A percentile compares a stretch with the other conserved stretches of the same genome.
phyloP scores from a whole-genome alignment of 2,888 invertebrate genomes.

The Acanthopleura granulata region DNA sequence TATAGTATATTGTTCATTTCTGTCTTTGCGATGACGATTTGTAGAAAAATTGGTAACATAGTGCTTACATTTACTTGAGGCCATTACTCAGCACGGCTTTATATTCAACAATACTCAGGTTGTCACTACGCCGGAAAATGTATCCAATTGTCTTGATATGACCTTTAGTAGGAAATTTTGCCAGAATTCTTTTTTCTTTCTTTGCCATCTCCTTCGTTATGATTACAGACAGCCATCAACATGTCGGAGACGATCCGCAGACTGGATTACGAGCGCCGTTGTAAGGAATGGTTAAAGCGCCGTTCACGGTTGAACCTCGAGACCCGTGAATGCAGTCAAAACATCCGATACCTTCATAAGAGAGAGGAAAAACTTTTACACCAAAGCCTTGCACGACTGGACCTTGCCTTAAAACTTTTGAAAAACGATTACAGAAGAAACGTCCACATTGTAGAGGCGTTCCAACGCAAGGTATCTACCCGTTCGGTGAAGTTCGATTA shows the following conservation, averaged over 20 bases:
- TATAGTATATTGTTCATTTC: no score
- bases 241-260: background rate
- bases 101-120: no score
- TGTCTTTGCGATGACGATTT: no score
- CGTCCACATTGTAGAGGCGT: background rate
- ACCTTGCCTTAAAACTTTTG: background rate
- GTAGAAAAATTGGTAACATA: no score
- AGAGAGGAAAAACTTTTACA: background rate
- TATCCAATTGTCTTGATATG: no score
- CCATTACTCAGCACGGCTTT: no score
- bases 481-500: background rate
- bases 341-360: background rate
- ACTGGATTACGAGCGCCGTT: slow-evolving; percentile 5
- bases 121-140: no score
- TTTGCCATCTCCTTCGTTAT: no score
- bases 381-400: background rate
- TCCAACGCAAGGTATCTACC: background rate
- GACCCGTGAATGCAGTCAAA: slow-evolving; percentile 9
- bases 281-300: slow-evolving; percentile 6
- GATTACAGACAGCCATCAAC: no score
- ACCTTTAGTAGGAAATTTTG: no score
- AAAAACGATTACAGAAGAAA: slow-evolving; percentile 1
- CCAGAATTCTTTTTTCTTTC: no score
- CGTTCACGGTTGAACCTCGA: background rate
- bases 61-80: no score